These are phyloP conservation scores for Poeciliopsis infans DNA, from an alignment of 2,797 vertebrate genomes.

Conservation along the genomic window DNA sequence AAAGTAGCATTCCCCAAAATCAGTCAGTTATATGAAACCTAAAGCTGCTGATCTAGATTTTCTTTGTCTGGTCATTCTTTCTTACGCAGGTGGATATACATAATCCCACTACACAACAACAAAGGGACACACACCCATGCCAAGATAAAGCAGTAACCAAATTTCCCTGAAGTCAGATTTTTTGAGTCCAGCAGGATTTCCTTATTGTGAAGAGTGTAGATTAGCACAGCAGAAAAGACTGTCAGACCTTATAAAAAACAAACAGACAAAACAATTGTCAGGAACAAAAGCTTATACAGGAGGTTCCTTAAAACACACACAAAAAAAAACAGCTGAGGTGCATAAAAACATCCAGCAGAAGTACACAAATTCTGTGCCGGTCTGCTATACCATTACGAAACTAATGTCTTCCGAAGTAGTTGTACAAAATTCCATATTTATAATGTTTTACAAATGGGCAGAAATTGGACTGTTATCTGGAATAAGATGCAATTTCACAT, in stretches of 20 bases:
- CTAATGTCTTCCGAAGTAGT: not conserved
- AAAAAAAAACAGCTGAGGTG: not conserved
- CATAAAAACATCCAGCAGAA: no score
- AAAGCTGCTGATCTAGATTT: not conserved
- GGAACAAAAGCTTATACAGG: not conserved
- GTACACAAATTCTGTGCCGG: not conserved
- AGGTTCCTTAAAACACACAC: not conserved
- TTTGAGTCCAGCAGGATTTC: slow-evolving; percentile 81
- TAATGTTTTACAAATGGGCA: not conserved
- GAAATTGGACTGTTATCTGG: not conserved
- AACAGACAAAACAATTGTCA: not conserved
- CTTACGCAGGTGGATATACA: slow-evolving; percentile 90
- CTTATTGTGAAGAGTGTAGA: slow-evolving; percentile 84
- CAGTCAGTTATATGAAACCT: not conserved
- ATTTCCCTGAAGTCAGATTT: slow-evolving; percentile 77
- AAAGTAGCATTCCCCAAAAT: not conserved
- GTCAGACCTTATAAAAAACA: slow-evolving; percentile 77
- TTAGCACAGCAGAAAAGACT: slow-evolving; percentile 83
- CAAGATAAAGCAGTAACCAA: slow-evolving; percentile 89
- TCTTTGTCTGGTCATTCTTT: slow-evolving; percentile 77
- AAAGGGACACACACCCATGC: slow-evolving; percentile 90
- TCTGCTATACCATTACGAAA: not conserved
- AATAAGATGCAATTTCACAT: not conserved
- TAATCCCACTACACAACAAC: slow-evolving; percentile 83
- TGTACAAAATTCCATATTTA: not conserved